Evolutionary conservation across 1,140 invertebrate genomes (phyloP).

Genomic region (Trichogramma pretiosum): DNA sequence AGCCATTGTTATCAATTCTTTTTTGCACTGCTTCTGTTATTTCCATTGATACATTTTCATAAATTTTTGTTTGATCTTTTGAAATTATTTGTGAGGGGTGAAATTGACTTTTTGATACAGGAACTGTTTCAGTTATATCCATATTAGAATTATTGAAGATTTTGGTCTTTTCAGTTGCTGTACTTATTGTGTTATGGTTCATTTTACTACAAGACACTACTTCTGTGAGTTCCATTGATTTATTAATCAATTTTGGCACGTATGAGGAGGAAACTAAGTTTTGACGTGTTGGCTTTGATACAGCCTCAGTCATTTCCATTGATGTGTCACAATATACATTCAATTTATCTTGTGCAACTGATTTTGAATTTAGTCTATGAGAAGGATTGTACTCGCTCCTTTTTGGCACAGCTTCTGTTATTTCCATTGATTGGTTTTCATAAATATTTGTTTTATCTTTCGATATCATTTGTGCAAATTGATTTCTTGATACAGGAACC

Average conservation of each 20-base stretch:
- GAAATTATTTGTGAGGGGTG: no score
- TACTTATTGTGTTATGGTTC: no score
- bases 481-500: neutral
- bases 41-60: neutral
- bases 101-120: neutral
- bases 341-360: neutral
- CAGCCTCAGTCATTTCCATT: neutral
- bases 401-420: constrained; percentile 13
- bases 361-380: no score
- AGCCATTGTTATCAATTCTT: no score
- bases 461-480: neutral
- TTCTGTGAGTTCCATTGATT: neutral
- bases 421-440: constrained; percentile 18
- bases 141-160: constrained; percentile 8
- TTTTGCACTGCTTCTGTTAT: neutral
- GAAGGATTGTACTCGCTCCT: no score
- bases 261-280: no score
- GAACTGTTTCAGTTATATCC: constrained; percentile 14
- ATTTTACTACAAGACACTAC: neutral
- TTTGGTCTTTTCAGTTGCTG: neutral
- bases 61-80: no score
- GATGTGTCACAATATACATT: neutral
- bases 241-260: no score
- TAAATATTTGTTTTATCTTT: constrained; percentile 1
- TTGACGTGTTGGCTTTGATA: neutral